These are phyloP conservation scores for Myotis daubentonii DNA, from an alignment of 2,797 vertebrate genomes.

Conservation along the genomic window DNA sequence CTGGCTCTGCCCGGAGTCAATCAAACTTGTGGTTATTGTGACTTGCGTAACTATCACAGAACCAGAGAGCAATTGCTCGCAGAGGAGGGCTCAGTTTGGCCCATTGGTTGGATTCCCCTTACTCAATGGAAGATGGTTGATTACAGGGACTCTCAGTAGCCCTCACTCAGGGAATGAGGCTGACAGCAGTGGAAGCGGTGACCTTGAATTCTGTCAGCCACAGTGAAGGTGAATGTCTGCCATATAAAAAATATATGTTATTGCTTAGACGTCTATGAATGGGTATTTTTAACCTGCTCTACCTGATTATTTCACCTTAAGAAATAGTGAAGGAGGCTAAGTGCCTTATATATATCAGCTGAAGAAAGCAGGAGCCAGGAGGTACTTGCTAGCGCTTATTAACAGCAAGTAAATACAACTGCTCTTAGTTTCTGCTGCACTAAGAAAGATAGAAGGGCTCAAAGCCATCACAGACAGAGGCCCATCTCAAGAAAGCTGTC, in stretches of 20 bases:
- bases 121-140: background rate
- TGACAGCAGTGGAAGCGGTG: background rate
- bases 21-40: background rate
- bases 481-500: background rate
- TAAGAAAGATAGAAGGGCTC: background rate
- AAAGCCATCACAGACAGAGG: background rate
- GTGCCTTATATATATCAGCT: background rate
- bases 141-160: too few relatives aligned
- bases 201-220: background rate
- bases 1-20: background rate
- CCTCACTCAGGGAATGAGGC: background rate
- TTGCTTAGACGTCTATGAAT: background rate
- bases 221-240: background rate
- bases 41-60: background rate
- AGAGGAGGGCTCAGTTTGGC: background rate
- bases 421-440: background rate
- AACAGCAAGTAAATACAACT: background rate
- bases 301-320: background rate
- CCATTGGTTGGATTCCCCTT: background rate
- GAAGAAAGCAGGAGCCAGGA: background rate
- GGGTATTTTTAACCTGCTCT: background rate
- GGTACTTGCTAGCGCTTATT: background rate
- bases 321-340: background rate
- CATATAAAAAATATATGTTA: background rate
- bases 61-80: too few relatives aligned